Base-by-base conservation (phyloP, 2,797 vertebrate species). In the Sternarchorhynchus goeldii region DNA sequence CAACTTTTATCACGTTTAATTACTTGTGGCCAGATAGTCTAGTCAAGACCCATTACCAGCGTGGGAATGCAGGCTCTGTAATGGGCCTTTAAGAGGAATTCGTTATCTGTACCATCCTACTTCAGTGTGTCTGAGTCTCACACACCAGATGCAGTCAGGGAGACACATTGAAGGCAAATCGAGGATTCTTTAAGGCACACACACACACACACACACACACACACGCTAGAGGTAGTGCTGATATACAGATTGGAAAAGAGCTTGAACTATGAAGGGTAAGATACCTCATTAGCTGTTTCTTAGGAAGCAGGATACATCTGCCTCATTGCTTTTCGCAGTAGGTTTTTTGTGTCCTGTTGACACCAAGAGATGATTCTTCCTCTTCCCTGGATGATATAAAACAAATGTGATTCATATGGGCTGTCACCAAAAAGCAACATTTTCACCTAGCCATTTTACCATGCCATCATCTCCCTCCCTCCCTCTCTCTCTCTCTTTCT, bases 11-110 rank as follows among this genome's bases (percentile, higher is more conserved):
- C 56, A 59, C 68, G 39, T 82, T 85, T 87, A 82, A 87, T 86
- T 84, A 85, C 77, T 82, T 77, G 63, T 63, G 76, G 81, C 69
- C 81, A 87, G 83, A 86, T 84, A 75, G 63, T 78, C 76, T 85
- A 73, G 79, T 84, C 79, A 84, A 73, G 82, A 83, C 68, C 76
- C 84, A 85, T 85, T 83, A 82, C 64, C 81, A 60, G 53, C 64
- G 65, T 64, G 53, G 70, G 77, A 76, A 79, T 81, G 60, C 66
- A 80, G 75, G 45, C 45, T 70, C 73, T 74, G 76, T 84, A 84
- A 83, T 87, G 77, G 73, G 73, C 69, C 83, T 82, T 63, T 79
- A 81, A 83, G 83, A 78, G 67, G 71, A 77, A 58, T 81, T 82
- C 78, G 76, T 82, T 85, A 82, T 83, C 65, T 83, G 53, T 36